Evolutionary conservation across 2,888 invertebrate species (phyloP).

Genomic region (Morpho helenor): DNA sequence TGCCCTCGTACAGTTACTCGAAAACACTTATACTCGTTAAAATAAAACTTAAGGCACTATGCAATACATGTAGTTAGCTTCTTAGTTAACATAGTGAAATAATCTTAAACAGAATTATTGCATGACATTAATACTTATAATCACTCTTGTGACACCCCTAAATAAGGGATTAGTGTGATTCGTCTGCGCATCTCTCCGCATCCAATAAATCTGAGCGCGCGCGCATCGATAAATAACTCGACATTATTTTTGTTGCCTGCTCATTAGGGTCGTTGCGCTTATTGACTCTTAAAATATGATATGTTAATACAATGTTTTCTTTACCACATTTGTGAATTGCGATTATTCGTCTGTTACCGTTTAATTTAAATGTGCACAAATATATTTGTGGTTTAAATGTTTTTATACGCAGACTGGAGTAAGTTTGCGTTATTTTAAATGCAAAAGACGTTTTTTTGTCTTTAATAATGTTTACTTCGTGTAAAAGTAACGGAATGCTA

Average conservation of each 20-base stretch:
- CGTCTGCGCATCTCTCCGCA: slow-evolving; percentile 48
- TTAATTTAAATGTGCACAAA: slow-evolving; percentile 13
- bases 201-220: slow-evolving; percentile 72
- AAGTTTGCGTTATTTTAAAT: too few species aligned
- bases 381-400: slow-evolving; percentile 7
- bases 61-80: too few species aligned
- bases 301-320: slow-evolving; percentile 54
- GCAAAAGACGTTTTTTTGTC: too few species aligned
- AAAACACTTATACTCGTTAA: too few species aligned
- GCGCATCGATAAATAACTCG: slow-evolving; percentile 72
- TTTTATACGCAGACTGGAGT: too few species aligned
- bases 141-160: slow-evolving; percentile 47
- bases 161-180: slow-evolving; percentile 57
- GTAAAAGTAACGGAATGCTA: too few species aligned
- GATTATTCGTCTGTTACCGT: slow-evolving; percentile 30
- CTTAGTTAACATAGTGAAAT: too few species aligned
- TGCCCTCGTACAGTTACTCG: too few species aligned
- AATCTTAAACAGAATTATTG: too few species aligned
- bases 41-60: too few species aligned
- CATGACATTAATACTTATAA: too few species aligned
- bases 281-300: slow-evolving; percentile 71
- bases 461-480: too few species aligned
- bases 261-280: slow-evolving; percentile 77
- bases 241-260: slow-evolving; percentile 77
- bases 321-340: slow-evolving; percentile 49